Evolutionary conservation across 1,140 invertebrate genomes (phyloP), one percentile per base, ranked within the genome.

Genomic region (Zaprionus nigranus): DNA sequence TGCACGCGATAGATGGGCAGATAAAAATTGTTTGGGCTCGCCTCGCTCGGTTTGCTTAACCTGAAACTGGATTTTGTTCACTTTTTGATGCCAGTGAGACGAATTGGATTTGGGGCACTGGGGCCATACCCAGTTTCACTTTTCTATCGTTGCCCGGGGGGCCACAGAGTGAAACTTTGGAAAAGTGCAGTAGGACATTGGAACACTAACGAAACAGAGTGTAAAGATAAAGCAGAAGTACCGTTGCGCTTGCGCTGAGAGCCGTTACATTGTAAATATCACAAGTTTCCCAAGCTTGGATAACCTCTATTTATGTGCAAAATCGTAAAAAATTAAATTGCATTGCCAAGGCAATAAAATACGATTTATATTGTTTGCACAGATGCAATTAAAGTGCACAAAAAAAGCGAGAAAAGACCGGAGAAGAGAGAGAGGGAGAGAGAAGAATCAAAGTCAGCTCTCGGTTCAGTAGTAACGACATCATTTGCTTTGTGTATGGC

Each of bases 261-360:
- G 30, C 59, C 73, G 67, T 70, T 75, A 64, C 58, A 11, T 59
- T 67, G 53, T 0, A 73, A 59, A 53, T 51, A 38, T 60, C 49
- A 22, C 46, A 59, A 62, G 49, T 71, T 79, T 69, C 43, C 34
- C 15, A 69, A 72, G 58, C 57, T 54, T 67, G 11, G 6, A 58
- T 61, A 67, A 22, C 38, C 51, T 59, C 56, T 71, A 80, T 90
- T 78, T 68, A 43, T 78, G 86, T 90, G 82, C 86, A 90, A 90
- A 90, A 90, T 90, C 86, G 87, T 90, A 90, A 90, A 90, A 90
- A 90, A 90, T 90, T 90, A 75, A 90, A 90, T 90, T 90, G 70
- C 86, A 79, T 49, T 80, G 68, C 77, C 59, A 70, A 71, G 67
- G 87, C 82, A 90, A 90, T 90, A 90, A 90, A 90, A 90, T 73